phyloP scores from a whole-genome alignment of 2,113 vertebrate genomes.

The Phycodurus eques region DNA sequence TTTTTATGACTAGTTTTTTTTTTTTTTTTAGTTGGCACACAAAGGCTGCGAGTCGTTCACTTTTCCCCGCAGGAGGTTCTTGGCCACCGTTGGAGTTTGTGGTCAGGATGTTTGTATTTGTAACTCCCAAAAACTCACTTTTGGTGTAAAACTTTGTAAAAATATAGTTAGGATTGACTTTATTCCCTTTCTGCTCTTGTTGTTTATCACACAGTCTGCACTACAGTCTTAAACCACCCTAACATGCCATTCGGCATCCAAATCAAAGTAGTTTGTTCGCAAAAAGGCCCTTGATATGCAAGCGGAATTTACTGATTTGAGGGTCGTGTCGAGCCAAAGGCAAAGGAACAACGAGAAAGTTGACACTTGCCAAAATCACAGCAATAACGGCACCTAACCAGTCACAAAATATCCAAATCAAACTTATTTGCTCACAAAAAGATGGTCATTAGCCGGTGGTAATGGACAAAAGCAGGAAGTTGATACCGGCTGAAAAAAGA shows the following conservation, averaged over 20 bases:
- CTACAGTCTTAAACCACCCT: neutral
- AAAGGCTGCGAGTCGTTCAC: slow-evolving; percentile 68
- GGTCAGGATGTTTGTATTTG: neutral
- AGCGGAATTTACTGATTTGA: too few species aligned
- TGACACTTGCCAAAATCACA: too few species aligned
- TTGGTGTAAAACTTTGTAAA: neutral
- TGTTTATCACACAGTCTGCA: slow-evolving; percentile 3
- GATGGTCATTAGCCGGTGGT: too few species aligned
- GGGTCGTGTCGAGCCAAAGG: too few species aligned
- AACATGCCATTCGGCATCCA: neutral
- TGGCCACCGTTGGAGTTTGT: neutral
- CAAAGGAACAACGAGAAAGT: too few species aligned
- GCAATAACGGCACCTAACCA: too few species aligned
- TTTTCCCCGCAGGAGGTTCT: slow-evolving; percentile 58
- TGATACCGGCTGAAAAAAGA: too few species aligned
- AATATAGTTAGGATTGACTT: neutral
- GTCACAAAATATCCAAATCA: too few species aligned
- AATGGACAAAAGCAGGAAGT: neutral
- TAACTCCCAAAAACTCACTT: neutral
- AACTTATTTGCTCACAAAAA: too few species aligned
- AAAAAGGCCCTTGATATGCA: too few species aligned
- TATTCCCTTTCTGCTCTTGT: slow-evolving; percentile 38
- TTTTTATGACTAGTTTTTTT: slow-evolving; percentile 53
- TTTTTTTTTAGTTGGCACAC: slow-evolving; percentile 56
- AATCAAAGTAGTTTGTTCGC: neutral